Percentiles rank a stretch among this genome's conserved stretches.
These are phyloP conservation scores for Antennarius maculatus DNA, from an alignment of 2,797 vertebrate species.

Conservation along the genomic window DNA sequence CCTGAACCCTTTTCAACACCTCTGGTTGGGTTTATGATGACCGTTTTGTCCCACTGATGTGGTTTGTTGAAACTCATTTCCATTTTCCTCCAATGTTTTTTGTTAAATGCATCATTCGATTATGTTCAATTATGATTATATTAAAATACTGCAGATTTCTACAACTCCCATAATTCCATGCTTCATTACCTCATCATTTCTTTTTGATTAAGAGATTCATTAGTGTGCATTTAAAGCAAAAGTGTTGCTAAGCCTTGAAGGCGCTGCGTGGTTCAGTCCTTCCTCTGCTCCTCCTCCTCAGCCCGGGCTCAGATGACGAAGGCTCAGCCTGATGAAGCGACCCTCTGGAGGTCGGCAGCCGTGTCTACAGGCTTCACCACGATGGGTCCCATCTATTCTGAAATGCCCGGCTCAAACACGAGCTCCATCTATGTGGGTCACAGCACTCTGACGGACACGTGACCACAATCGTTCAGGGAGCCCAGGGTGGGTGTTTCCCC, in stretches of 20 bases:
- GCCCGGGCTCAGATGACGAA: slow-evolving; percentile 15
- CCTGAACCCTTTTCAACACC: no score
- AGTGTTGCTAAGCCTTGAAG: neutral
- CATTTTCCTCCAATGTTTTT: no score
- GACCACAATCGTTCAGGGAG: neutral
- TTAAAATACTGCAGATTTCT: no score
- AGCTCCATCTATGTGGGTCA: slow-evolving; percentile 61
- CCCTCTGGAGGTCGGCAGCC: slow-evolving; percentile 23
- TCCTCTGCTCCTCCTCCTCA: slow-evolving; percentile 1
- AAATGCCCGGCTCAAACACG: slow-evolving; percentile 43
- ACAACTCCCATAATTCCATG: no score
- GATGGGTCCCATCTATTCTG: slow-evolving; percentile 25
- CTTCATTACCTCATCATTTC: no score
- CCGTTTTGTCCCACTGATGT: no score
- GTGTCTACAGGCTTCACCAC: slow-evolving; percentile 14
- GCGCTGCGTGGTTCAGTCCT: neutral
- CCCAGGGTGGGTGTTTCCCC: slow-evolving; percentile 20
- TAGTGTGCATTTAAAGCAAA: neutral
- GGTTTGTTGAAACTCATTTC: no score
- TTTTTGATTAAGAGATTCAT: no score
- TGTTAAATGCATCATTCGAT: no score
- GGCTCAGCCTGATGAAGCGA: slow-evolving; percentile 15
- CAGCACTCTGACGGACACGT: slow-evolving; percentile 50
- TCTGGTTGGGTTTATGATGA: no score
- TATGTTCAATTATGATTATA: no score